Evolutionary conservation across 1,140 invertebrate genomes (phyloP).

Genomic region (Bombus sibiricus): DNA sequence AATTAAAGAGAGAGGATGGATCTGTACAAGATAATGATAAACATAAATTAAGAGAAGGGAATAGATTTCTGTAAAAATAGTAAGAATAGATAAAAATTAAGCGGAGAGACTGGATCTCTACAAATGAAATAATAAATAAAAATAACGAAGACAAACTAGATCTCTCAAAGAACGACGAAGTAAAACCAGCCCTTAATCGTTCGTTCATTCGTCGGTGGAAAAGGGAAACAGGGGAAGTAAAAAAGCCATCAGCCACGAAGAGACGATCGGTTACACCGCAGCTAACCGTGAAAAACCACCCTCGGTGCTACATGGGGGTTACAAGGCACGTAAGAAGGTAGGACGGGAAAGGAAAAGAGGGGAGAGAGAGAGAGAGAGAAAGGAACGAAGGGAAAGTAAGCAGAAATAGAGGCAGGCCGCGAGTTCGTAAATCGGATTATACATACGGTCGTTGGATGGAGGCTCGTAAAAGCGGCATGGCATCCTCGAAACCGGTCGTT

Average conservation of each 20-base stretch:
- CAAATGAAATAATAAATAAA: neutral
- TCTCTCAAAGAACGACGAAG: neutral
- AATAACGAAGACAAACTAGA: neutral
- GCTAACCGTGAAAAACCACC: neutral
- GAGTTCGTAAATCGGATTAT: slow-evolving; percentile 60
- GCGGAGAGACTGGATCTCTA: no score
- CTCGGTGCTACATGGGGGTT: neutral
- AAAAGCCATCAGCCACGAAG: neutral
- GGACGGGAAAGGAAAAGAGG: neutral
- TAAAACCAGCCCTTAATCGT: neutral
- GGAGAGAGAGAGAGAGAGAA: neutral
- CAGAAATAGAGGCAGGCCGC: slow-evolving; percentile 8
- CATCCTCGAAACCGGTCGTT: slow-evolving; percentile 26
- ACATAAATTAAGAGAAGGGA: no score
- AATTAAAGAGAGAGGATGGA: no score
- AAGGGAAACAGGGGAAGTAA: neutral
- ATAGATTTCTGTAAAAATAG: no score
- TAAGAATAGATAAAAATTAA: no score
- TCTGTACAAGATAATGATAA: no score
- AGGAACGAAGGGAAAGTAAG: neutral
- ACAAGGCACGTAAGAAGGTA: neutral
- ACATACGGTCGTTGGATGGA: slow-evolving; percentile 20
- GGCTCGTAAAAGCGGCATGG: slow-evolving; percentile 33
- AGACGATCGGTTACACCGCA: neutral
- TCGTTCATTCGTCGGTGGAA: neutral